Evolutionary conservation across 1,140 invertebrate genomes (phyloP), one percentile per base, ranked within the genome.

Genomic region (Phocides pigmalion): DNA sequence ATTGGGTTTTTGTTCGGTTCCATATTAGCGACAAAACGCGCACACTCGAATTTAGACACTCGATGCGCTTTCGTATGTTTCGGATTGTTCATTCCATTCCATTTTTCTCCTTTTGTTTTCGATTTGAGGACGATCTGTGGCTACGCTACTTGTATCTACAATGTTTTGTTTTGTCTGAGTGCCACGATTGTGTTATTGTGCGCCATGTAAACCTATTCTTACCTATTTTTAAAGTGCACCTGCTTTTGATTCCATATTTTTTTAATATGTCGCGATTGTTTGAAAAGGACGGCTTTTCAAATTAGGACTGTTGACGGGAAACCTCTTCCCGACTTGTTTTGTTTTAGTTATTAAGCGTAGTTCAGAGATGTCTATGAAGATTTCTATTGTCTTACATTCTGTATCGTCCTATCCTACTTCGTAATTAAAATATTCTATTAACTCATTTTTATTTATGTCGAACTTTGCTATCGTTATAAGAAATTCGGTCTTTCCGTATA

Each of bases 91-190:
- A 78, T 81, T 78, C 73, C 70, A 78, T 81, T 59, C 62, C 70
- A 80, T 83, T 80, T 81, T 81, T 74, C 66, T 71, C 67, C 74
- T 78, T 78, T 78, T 75, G 76, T 81, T 81, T 73, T 67, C 74
- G 72, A 76, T 79, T 76, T 75, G 75, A 74, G 53, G 67, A 65
- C 62, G 58, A 66, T 73, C 68, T 67, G 67, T 54, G 65, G 61
- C 65, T 71, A 72, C 65, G 67, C 64, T 68, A 74, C 64, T 68
- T 76, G 74, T 73, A 74, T 72, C 64, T 75, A 65, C 69, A 61
- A 61, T 69, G 68, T 79, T 81, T 82, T 82, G 77, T 82, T 80
- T 76, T 75, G 80, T 82, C 80, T 82, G 80, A 80, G 80, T 76
- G 66, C 75, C 50, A 58, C 72, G 68, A 78, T 73, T 82, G 76